A percentile compares a stretch with the other conserved stretches of the same genome.
phyloP scores from a whole-genome alignment of 2,888 invertebrate genomes.

The Caenorhabditis sp. region DNA sequence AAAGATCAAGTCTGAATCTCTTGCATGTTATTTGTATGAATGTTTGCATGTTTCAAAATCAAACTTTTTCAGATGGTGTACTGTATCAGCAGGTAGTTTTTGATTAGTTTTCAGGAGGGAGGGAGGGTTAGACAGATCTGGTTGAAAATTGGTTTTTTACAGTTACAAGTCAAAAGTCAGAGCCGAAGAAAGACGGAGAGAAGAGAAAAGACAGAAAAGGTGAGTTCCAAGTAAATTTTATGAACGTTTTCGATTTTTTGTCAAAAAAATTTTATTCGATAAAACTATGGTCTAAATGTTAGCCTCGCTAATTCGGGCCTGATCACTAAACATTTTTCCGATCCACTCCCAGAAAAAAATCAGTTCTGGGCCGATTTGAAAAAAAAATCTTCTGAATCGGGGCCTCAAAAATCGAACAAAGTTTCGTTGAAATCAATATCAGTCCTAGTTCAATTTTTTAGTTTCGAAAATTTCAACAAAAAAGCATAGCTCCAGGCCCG shows the following conservation, averaged over 20 bases:
- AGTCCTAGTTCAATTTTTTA: too few species aligned
- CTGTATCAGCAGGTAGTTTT: conserved; percentile 35
- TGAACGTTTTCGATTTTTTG: neutral
- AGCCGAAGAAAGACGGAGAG: neutral
- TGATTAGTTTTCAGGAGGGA: conserved; percentile 5
- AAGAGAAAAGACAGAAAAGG: conserved; percentile 24
- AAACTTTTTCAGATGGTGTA: conserved; percentile 20
- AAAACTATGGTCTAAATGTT: too few species aligned
- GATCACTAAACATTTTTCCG: too few species aligned
- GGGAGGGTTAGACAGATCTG: neutral
- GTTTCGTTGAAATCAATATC: too few species aligned
- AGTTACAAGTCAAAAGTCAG: neutral
- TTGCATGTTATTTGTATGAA: neutral
- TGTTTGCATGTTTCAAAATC: conserved; percentile 21
- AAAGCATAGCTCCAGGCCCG: too few species aligned
- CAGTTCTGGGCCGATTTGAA: too few species aligned
- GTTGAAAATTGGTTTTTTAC: conserved; percentile 1
- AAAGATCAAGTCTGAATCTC: conserved; percentile 32
- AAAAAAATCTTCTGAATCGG: too few species aligned
- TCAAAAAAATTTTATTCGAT: too few species aligned
- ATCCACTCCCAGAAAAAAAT: too few species aligned
- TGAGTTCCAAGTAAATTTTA: neutral
- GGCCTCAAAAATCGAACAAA: too few species aligned
- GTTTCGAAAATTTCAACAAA: too few species aligned
- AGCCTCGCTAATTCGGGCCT: too few species aligned